These are phyloP conservation scores for Megalopta genalis DNA, from an alignment of 1,140 invertebrate genomes.

Conservation along the genomic window DNA sequence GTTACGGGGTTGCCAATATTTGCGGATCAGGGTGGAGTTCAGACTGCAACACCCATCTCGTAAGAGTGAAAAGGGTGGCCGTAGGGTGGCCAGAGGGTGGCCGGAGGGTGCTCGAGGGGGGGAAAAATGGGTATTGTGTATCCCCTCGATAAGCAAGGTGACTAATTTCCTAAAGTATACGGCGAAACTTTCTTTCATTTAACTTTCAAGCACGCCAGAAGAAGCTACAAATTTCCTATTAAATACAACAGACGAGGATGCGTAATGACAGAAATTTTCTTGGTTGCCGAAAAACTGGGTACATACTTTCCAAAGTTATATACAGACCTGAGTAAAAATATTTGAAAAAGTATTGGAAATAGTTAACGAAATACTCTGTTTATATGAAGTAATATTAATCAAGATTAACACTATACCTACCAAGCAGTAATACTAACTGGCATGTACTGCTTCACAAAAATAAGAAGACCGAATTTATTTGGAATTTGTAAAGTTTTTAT, in stretches of 20 bases:
- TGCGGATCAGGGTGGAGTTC: slow-evolving; percentile 65
- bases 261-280: too few species aligned
- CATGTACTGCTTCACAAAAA: too few species aligned
- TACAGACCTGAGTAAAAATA: too few species aligned
- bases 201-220: neutral
- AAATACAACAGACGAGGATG: neutral
- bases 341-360: too few species aligned
- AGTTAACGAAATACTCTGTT: too few species aligned
- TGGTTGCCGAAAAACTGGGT: too few species aligned
- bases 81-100: slow-evolving; percentile 27
- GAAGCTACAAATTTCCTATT: slow-evolving; percentile 2
- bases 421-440: too few species aligned
- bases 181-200: slow-evolving; percentile 43
- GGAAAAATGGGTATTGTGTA: slow-evolving; percentile 46
- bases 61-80: slow-evolving; percentile 49
- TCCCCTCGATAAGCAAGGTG: slow-evolving; percentile 47
- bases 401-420: too few species aligned
- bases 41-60: slow-evolving; percentile 43
- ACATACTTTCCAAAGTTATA: too few species aligned
- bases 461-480: too few species aligned
- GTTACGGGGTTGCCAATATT: slow-evolving; percentile 68
- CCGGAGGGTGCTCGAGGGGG: slow-evolving; percentile 24
- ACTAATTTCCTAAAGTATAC: slow-evolving; percentile 63
- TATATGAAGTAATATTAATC: too few species aligned
- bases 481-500: too few species aligned